Evolutionary conservation across 2,113 vertebrate genomes (phyloP), one percentile per base, ranked within the genome.

Genomic region (Pagrus major): DNA sequence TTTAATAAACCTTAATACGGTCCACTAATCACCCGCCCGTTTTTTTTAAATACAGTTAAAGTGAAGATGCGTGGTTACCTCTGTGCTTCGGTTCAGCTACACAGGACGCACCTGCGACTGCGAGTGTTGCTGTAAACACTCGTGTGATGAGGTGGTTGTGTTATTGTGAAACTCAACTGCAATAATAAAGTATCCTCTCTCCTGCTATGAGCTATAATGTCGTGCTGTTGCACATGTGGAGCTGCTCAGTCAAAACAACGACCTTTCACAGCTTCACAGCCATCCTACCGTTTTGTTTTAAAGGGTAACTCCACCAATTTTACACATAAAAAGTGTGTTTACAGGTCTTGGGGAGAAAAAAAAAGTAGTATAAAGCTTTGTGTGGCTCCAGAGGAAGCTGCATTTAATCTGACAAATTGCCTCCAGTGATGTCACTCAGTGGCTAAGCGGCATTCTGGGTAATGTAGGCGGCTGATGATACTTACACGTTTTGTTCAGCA

Each of bases 1-100:
- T 83, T 83, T 20, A 78, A 63, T 44, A 46, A 76, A 88, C 66
- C 18, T 69, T 79, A 35, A 80, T 18, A 37, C 35, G 64, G 25
- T 65, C 51, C 23, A 81, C 76, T 88, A 71, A 61, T 86, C 65
- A 78, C 29, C 74, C 44, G 60, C 21, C 27, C 54, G 58, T 39
- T 75, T 29, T 10, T 9, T 75, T 68, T 60, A 37, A 64, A 70
- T 33, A 39, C 35, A 52, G 18, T 11, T 4, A 29, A 55, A 65
- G 51, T 55, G 51, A 47, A 66, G 75, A 79, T 72, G 66, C 58
- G 35, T 20, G 20, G 23, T 27, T 21, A 31, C 29, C 33, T 42
- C 31, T 15, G 39, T 35, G 60, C 3, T 65, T 59, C n/a, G 41
- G 10, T 37, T 71, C 15, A 55, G 39, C 31, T 9, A 44, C 0